Evolutionary conservation across 2,888 invertebrate genomes (phyloP).

Genomic region (Aleiodes testaceus): DNA sequence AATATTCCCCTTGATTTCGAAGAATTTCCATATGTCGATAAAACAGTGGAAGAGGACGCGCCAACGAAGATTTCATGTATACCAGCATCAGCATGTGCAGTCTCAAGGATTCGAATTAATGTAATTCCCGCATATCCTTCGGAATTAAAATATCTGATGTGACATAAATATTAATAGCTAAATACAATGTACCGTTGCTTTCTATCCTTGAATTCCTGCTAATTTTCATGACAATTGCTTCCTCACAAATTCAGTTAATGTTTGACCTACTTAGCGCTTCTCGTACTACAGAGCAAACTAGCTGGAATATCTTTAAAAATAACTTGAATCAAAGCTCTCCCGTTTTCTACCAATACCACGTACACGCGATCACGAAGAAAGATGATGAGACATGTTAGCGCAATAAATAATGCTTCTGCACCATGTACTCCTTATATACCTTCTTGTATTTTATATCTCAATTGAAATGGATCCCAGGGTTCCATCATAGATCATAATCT

Average conservation of each 20-base stretch:
- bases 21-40: conserved; percentile 6
- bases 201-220: neutral
- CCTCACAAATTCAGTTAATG: conserved; percentile 29
- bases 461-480: neutral
- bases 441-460: neutral
- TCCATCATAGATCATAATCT: no score
- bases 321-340: conserved; percentile 11
- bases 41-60: conserved; percentile 12
- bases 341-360: conserved; percentile 12
- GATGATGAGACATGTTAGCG: neutral
- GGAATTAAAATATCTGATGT: neutral
- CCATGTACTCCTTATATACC: neutral
- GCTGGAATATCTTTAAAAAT: conserved; percentile 42
- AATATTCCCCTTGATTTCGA: neutral
- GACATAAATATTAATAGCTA: neutral
- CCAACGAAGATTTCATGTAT: neutral
- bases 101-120: conserved; percentile 6
- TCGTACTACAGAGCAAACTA: conserved; percentile 3
- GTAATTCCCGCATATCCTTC: neutral
- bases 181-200: neutral
- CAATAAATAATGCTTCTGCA: neutral
- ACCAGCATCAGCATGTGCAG: neutral
- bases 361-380: conserved; percentile 16
- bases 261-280: conserved; percentile 35
- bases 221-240: neutral